Evolutionary conservation across 2,113 vertebrate genomes (phyloP), one percentile per base, ranked within the genome.

Genomic region (Epinephelus fuscoguttatus): DNA sequence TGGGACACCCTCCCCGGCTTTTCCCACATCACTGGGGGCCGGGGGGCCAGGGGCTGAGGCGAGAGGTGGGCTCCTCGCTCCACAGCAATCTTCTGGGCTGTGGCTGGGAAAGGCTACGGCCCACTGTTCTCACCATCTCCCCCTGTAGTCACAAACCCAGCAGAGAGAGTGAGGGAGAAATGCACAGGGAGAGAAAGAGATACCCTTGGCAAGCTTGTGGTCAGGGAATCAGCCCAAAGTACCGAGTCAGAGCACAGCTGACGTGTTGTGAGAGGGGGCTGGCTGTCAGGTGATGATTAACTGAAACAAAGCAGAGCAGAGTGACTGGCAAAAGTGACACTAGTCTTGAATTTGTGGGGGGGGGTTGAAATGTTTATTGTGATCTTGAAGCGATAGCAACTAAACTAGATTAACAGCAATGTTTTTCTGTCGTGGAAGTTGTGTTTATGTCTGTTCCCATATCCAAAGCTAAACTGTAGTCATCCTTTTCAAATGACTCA

Each of bases 51-150:
- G 75, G 86, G 74, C 79, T 59, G 89, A 89, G 84, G 90, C 86
- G 12, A 84, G 92, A 89, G 91, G 89, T 91, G 91, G 92, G 86
- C 81, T 93, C 72, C 74, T 79, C 60, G 89, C 85, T 92, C 86
- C 87, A 53, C 61, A 89, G 83, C 84, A 92, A 93, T 94, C 94
- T 94, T 90, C 78, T 91, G 94, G 93, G 93, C 88, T 87, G 90
- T 90, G 91, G 95, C 94, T 96, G 96, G 96, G 96, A 96, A 96
- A 94, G 49, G 76, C 94, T 82, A 78, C 55, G 85, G 83, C 91
- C 86, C 91, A 75, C 90, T 88, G 88, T 96, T 96, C 96, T 96
- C 96, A 96, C 93, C 94, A 93, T 90, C 90, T 85, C 89, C 88
- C 84, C 82, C 80, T 88, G 75, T 84, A 83, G 84, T 86, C 78